A percentile compares a stretch with the other conserved stretches of the same genome.
Evolutionary conservation across 1,140 invertebrate genomes (phyloP).

Genomic region (Apolygus lucorum): DNA sequence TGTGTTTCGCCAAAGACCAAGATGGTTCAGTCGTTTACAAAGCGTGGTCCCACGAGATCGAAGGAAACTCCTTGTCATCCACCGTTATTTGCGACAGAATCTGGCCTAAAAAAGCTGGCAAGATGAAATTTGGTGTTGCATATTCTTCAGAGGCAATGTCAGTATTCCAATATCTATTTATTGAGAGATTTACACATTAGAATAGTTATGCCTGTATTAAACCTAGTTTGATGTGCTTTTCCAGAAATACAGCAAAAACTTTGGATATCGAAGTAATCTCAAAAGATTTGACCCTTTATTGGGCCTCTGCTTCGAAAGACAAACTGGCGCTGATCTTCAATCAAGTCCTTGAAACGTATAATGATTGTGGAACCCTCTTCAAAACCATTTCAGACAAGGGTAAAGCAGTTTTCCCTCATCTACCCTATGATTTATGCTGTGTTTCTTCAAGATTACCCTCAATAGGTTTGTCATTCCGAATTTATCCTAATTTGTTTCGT

Average conservation of each 20-base stretch:
- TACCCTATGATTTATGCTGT: not conserved
- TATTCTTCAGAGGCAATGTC: constrained; percentile 9
- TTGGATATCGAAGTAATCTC: not conserved
- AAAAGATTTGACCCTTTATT: not conserved
- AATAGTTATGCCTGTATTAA: too few species aligned
- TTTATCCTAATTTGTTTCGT: not conserved
- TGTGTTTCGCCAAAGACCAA: constrained; percentile 10
- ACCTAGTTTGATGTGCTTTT: not conserved
- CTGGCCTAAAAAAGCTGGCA: not conserved
- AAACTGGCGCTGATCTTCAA: not conserved
- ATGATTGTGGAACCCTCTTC: not conserved
- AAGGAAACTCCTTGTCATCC: constrained; percentile 14
- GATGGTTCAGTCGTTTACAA: constrained; percentile 4
- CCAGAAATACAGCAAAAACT: not conserved
- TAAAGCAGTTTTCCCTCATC: not conserved
- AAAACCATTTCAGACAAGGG: not conserved
- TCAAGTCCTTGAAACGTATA: not conserved
- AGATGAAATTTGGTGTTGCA: constrained; percentile 17
- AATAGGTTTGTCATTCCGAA: not conserved
- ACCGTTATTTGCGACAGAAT: constrained; percentile 7
- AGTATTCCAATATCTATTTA: too few species aligned
- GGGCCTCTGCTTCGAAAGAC: not conserved
- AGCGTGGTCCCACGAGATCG: constrained; percentile 14
- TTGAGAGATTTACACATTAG: too few species aligned
- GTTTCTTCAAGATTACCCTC: not conserved